Base-by-base conservation (phyloP, 2,888 invertebrate species). In the Polia nebulosa region DNA sequence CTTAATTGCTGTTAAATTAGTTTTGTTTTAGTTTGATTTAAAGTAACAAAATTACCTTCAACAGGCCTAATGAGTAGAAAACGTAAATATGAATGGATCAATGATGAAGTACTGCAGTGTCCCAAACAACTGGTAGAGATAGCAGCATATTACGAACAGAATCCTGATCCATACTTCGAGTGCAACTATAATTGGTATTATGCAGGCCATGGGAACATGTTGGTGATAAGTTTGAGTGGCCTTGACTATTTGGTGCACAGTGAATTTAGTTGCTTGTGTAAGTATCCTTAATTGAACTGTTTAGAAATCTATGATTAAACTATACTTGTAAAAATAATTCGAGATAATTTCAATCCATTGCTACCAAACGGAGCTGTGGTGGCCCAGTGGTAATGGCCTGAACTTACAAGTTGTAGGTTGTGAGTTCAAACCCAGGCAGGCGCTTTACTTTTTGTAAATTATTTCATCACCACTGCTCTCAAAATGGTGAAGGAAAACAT, bases 101-200 rank as follows among this genome's bases (percentile, higher is more conserved):
- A 91, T 83, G 92, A 94, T 4, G 90, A 94, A 78, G 91, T 95
- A 0, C 84, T 93, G 1, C 83, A 89, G 20, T 93, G 94, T 75
- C 94, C 95, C 0, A 89, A 91, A 53, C 88, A 88, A 57, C 76
- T 92, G 41, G 86, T 95, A 17, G 90, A 95, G 8, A 84, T 92
- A 68, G 94, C 95, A 0, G 88, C 87, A 0, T 87, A 91, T n/a
- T 78, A 93, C 7, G 92, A 92, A 58, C 88, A 84, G 1, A 91
- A 96, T 55, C 96, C 96, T 0, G 94, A 95, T 62, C 89, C 89
- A 0, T 90, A 91, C 75, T 95, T 95, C 63, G 85, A 91, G 29
- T 85, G 88, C 44, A 78, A 85, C 8, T 93, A 92, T 80, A 96
- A 96, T 81, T 96, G 96, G 96, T 95, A 95, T 77, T 95, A 95